Evolutionary conservation across 2,797 vertebrate genomes (phyloP).

Genomic region (Danio albolineatus): DNA sequence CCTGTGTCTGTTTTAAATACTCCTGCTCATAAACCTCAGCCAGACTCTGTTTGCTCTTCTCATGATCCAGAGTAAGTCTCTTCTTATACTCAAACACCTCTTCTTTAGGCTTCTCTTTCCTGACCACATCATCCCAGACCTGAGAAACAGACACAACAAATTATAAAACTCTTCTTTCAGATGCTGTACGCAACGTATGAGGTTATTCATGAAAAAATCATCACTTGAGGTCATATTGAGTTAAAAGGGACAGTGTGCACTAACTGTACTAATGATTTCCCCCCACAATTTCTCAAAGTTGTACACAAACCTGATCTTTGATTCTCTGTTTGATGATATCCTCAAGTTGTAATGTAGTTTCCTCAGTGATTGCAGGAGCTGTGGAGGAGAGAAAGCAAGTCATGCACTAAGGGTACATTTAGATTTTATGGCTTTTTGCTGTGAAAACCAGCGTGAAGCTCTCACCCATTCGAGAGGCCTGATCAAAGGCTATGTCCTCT

Average conservation of each 20-base stretch:
- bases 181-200: background rate
- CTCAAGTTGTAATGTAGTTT: slow-evolving; percentile 93
- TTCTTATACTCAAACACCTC: slow-evolving; percentile 95
- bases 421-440: background rate
- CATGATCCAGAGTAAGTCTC: slow-evolving; percentile 91
- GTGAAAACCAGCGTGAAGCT: background rate
- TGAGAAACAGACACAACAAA: slow-evolving; percentile 59
- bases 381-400: background rate
- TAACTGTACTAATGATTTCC: background rate
- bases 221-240: background rate
- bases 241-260: background rate
- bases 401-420: no score
- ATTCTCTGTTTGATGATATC: slow-evolving; percentile 98
- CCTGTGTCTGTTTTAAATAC: slow-evolving; percentile 92
- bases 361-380: slow-evolving; percentile 94
- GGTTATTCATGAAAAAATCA: background rate
- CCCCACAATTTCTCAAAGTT: background rate
- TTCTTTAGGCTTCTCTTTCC: slow-evolving; percentile 95
- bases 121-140: slow-evolving; percentile 96
- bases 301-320: slow-evolving; percentile 87
- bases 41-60: slow-evolving; percentile 96
- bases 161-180: no score
- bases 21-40: slow-evolving; percentile 97
- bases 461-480: slow-evolving; percentile 85
- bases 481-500: slow-evolving; percentile 91